Evolutionary conservation across 2,888 invertebrate species (phyloP), one percentile per base, ranked within the genome.

Genomic region (Pandemis corylana): DNA sequence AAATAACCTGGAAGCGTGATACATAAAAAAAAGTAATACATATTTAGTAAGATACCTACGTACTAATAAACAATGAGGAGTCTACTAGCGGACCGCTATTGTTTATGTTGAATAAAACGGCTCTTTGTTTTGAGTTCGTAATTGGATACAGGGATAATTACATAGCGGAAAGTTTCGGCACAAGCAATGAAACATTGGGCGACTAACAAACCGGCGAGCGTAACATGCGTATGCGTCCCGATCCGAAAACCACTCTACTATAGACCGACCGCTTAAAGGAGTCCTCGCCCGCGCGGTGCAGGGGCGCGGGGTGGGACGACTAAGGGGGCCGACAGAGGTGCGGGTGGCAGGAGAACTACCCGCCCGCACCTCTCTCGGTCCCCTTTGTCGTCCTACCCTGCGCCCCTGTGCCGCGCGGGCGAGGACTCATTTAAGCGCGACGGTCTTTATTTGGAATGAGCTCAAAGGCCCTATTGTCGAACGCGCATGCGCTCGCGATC

Each of bases 61-160:
- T 12, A 28, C n/a, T n/a, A 28, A 59, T 28, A 59, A 12, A 59
- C 59, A 59, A 59, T 59, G 59, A 28, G 28, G 59, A 59, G 9
- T 7, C 51, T 49, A 41, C 28, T 41, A 46, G 15, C 46, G 46
- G 65, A 41, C 28, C 64, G 15, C 42, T 51, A 28, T 51, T 66
- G 66, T 66, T 41, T 66, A 51, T 15, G 36, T 53, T 53, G 62
- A 51, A 36, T 10, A 53, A 67, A 51, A 67, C 41, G 36, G 10
- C 67, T 49, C 65, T 64, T 64, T 64, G 65, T 65, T 65, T 65
- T 15, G 41, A 49, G 66, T 51, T 64, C 53, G 68, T 68, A 53
- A 63, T 62, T 72, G 67, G 67, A 72, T 72, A 72, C 62, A 53
- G 20, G 59, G 67, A 67, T 72, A 71, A 71, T 65, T 42, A 68